Conservation (phyloP, 2,888 invertebrate species). For the Pyrrhosoma nymphula region DNA sequence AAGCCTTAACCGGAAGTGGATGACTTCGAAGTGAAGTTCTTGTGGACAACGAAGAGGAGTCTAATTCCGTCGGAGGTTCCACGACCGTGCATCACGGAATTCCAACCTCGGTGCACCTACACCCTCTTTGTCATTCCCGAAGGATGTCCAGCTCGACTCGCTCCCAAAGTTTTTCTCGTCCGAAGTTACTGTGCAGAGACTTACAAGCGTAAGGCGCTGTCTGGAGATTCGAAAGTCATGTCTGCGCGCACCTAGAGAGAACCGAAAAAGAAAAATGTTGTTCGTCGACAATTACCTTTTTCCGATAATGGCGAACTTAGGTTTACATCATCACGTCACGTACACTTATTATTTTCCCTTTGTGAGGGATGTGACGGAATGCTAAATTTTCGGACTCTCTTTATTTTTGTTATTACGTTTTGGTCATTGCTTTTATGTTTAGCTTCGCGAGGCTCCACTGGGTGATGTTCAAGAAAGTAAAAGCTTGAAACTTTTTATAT, state of each 20-base stretch:
- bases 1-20: conserved; percentile 49
- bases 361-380: conserved; percentile 50
- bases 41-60: neutral
- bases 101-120: neutral
- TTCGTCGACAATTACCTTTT: conserved; percentile 32
- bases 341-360: conserved; percentile 41
- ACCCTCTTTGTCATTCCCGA: neutral
- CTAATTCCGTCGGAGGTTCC: neutral
- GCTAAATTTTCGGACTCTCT: neutral
- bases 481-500: conserved; percentile 65
- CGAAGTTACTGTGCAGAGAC: conserved; percentile 43
- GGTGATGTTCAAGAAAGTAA: conserved; percentile 57
- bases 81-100: neutral
- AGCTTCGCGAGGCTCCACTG: conserved; percentile 45
- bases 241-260: neutral
- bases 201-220: conserved; percentile 27
- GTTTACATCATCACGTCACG: neutral
- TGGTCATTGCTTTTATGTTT: conserved; percentile 38
- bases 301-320: conserved; percentile 3
- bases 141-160: neutral
- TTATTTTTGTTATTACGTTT: conserved; percentile 24
- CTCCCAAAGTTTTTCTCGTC: conserved; percentile 10
- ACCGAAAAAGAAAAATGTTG: neutral
- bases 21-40: conserved; percentile 39
- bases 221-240: neutral